Evolutionary conservation across 2,888 invertebrate species (phyloP), one percentile per base, ranked within the genome.

Genomic region (Aradus depressus): DNA sequence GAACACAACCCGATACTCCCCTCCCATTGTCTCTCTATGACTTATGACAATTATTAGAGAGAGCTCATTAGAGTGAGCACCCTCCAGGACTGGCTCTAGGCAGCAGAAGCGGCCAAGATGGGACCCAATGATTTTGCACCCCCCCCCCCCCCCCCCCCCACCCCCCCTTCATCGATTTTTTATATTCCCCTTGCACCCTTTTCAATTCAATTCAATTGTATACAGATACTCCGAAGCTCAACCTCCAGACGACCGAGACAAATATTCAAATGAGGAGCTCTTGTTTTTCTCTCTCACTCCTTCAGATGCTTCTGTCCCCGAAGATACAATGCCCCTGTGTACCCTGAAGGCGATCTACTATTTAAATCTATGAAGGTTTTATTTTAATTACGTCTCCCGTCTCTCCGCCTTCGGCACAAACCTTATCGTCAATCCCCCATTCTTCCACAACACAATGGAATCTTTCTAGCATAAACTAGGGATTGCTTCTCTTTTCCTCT

Each of bases 121-220:
- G 21, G 34, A 34, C 19, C 6, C 34, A 35, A 45, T 45, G 45
- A 45, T 45, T 45, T 45, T 35, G 23, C 44, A 32, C 44, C 45
- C 4, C 19, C n/a, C 12, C 12, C 23, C 23, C 37, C 23, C 37
- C 47, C 8, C n/a, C 19, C 26, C 35, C 35, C 25, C 19, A 25
- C 35, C 26, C 28, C 23, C 35, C 18, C 38, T 35, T 35, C 18
- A 21, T 38, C 21, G 26, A 28, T 32, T 47, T 38, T 47, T 47
- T 26, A 35, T 37, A 19, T 47, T 34, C 26, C 23, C 22, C 12
- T 32, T 26, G n/a, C 34, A 22, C n/a, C 3, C 5, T 18, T 32
- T 21, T 26, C n/a, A 32, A 14, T 25, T 47, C 47, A 47, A 47
- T 47, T 47, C 47, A 47, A 47, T 47, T 47, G 47, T 47, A 47